Evolutionary conservation across 2,797 vertebrate species (phyloP).

Genomic region (Trachurus trachurus): DNA sequence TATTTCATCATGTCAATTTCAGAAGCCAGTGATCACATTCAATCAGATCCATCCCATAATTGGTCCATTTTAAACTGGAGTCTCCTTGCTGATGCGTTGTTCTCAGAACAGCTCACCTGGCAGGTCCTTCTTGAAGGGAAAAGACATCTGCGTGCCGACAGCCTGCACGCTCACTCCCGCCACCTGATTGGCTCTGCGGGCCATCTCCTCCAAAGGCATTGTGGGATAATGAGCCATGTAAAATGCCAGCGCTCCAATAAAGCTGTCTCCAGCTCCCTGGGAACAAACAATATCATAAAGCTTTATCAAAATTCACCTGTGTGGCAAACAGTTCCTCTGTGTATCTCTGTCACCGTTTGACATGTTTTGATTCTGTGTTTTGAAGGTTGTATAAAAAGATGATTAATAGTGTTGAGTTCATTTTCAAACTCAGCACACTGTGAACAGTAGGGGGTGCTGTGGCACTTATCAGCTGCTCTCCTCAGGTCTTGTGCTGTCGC

Average conservation of each 20-base stretch:
- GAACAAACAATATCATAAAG: conserved; percentile 38
- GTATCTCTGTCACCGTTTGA: not conserved
- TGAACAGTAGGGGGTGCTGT: conserved; percentile 84
- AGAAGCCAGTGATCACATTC: not conserved
- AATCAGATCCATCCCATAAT: not conserved
- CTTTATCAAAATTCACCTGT: conserved; percentile 33
- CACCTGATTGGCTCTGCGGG: conserved; percentile 90
- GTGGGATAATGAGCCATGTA: conserved; percentile 91
- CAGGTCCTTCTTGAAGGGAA: conserved; percentile 89
- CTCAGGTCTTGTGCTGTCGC: not conserved
- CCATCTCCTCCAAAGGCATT: conserved; percentile 92
- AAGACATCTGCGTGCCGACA: conserved; percentile 94
- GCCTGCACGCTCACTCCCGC: conserved; percentile 91
- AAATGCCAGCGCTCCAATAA: conserved; percentile 95
- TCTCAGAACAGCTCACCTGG: conserved; percentile 87
- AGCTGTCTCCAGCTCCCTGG: conserved; percentile 98
- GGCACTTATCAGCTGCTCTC: conserved; percentile 64
- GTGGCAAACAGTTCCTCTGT: not conserved
- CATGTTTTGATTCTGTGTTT: not conserved
- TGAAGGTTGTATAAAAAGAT: not conserved
- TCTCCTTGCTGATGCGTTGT: not conserved
- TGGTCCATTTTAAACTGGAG: not conserved
- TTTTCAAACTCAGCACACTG: not conserved
- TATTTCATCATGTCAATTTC: not conserved
- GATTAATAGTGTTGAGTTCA: not conserved